Base-by-base conservation (phyloP, 2,888 invertebrate species). In the Agrilus mali region DNA sequence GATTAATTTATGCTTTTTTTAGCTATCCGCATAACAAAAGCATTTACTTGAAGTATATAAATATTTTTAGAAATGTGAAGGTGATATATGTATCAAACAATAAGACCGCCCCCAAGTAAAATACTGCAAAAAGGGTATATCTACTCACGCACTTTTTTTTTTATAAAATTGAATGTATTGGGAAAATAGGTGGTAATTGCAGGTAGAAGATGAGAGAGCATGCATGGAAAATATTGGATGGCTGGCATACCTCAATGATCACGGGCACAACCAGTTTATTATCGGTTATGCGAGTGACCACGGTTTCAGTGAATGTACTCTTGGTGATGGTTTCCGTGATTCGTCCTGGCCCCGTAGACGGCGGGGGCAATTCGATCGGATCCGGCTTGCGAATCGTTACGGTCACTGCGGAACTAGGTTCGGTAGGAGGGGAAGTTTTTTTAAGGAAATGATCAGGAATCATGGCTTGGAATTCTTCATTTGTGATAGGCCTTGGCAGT, bases 301-400 rank as follows among this genome's bases (percentile, higher is more conserved):
- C 88, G 53, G 90, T 92, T 76, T 93, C 92, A 63, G 92, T 92
- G 75, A 90, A 85, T 56, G 92, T 92, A 65, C 90, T 88, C 79
- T 90, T 92, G 69, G 92, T 93, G 76, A 93, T 87, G 68, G 86
- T 88, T 75, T 93, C 93, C 56, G 90, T 92, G 72, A 90, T 86
- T 67, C 80, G 78, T 66, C 92, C 92, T 64, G 86, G 78, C 56
- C 82, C 76, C 50, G 83, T 82, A 52, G 87, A 88, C 56, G 88
- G 77, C 61, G 90, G 87, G 55, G 88, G 88, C 61, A 84, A 78
- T 63, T 79, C 80, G 57, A 80, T 76, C 48, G 74, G 68, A 54
- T 72, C 71, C 44, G 77, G 74, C 66, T 86, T 82, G 71, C 85
- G 83, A 64, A 92, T 87, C 53, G 88, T 89, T 58, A 92, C 86